Base-by-base conservation (phyloP, 2,797 vertebrate genomes). In the Melanogrammus aeglefinus region DNA sequence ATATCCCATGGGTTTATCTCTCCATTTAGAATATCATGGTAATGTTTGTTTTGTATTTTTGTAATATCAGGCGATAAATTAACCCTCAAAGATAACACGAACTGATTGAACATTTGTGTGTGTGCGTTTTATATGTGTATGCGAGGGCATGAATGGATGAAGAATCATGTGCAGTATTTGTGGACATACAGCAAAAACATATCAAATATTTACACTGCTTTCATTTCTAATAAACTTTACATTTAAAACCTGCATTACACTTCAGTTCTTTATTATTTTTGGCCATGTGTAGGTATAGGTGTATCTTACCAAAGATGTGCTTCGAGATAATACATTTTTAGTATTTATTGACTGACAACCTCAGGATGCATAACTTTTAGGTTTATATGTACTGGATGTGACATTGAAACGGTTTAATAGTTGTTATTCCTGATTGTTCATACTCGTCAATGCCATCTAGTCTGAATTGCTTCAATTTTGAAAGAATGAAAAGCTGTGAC, bases 221-320 rank as follows among this genome's bases (percentile, higher is more conserved):
- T 91, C 31, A 90, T 92, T 93, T 94, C 79, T 90, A 93, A 93
- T 93, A 92, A 94, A 93, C 82, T 78, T 85, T 41, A 88, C 87
- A 89, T 82, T 81, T 85, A 27, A 69, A 69, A 69, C 63, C 4
- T 27, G 24, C 9, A 27, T 27, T 10, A 13, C 8, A 27, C 63
- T 66, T 24, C 24, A 4, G n/a, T 27, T 69, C n/a, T 27, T 69
- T 27, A 10, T 24, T 69, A 27, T 27, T n/a, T 63, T 24, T 6
- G 8, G 7, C 57, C 24, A 24, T 24, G 6, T 63, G 21, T 24
- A 63, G 57, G 21, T n/a, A 63, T 63, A 24, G 57, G 57, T 63
- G 21, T n/a, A 51, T 18, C 47, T 51, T 51, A 51, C 47, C 14
- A 13, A 13, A 13, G 2, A 44, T 44, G 14, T 4, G 41, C 12